phyloP scores from a whole-genome alignment of 2,113 vertebrate genomes.

The Ictalurus furcatus region DNA sequence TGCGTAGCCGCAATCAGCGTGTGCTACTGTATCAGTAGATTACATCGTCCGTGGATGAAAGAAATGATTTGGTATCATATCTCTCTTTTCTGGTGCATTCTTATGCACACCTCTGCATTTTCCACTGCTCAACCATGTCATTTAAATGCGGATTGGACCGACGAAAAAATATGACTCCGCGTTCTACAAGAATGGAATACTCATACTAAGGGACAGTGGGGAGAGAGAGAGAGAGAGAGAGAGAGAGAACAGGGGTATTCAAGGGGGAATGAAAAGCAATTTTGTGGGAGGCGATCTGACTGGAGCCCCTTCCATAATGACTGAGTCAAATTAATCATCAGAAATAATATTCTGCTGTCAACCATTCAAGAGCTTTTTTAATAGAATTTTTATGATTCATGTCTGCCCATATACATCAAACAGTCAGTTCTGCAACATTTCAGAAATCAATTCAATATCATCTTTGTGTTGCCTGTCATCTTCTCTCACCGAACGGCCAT shows the following conservation, averaged over 20 bases:
- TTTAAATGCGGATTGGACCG: conserved; percentile 33
- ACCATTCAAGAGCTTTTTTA: conserved; percentile 90
- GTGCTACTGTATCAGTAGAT: conserved; percentile 42
- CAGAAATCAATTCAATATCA: conserved; percentile 91
- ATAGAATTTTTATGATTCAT: conserved; percentile 97
- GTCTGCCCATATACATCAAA: conserved; percentile 87
- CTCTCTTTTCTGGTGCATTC: conserved; percentile 19
- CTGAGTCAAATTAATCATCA: conserved; percentile 94
- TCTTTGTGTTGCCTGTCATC: conserved; percentile 91
- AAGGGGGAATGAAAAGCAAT: conserved; percentile 90
- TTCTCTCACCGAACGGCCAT: conserved; percentile 76
- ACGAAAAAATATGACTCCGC: conserved; percentile 39
- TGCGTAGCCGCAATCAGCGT: conserved; percentile 34
- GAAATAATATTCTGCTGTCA: conserved; percentile 93
- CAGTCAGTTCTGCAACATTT: conserved; percentile 85
- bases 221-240: conserved; percentile 26
- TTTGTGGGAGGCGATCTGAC: conserved; percentile 83
- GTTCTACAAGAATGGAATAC: conserved; percentile 27
- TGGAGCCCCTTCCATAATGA: conserved; percentile 92
- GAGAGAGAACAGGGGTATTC: conserved; percentile 77
- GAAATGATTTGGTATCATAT: conserved; percentile 30
- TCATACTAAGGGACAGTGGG: conserved; percentile 27
- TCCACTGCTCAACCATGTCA: conserved; percentile 16
- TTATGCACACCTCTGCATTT: conserved; percentile 10
- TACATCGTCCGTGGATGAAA: conserved; percentile 22